phyloP scores from a whole-genome alignment of 2,888 invertebrate species.

The Osedax fenrisi region DNA sequence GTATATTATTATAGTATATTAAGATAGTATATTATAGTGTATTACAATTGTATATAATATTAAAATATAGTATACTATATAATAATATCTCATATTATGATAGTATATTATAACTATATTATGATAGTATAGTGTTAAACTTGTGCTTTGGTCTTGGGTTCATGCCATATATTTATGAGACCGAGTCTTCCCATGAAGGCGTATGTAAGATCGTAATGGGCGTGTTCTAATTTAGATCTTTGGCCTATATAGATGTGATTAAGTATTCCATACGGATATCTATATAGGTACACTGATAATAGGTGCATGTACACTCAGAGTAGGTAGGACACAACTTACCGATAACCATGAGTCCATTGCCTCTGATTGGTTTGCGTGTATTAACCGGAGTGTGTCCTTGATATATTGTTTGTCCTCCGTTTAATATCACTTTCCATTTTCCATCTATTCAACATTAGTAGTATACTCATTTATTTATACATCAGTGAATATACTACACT shows the following conservation, averaged over 20 bases:
- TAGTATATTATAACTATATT: too few species aligned
- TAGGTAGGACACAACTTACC: constrained; percentile 39
- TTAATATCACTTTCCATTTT: neutral
- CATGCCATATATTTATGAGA: constrained; percentile 49
- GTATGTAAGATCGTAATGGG: constrained; percentile 37
- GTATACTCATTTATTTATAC: neutral
- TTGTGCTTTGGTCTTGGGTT: constrained; percentile 38
- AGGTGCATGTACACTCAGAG: too few species aligned
- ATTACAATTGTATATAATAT: too few species aligned
- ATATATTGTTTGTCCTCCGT: neutral
- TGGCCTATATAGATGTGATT: neutral
- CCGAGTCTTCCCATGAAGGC: constrained; percentile 47
- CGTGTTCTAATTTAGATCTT: neutral
- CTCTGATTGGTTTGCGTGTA: constrained; percentile 36
- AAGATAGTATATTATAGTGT: too few species aligned
- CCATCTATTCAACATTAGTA: too few species aligned
- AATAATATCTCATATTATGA: too few species aligned
- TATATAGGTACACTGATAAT: neutral
- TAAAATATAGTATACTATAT: too few species aligned
- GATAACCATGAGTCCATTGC: constrained; percentile 46
- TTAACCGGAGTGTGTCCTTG: too few species aligned
- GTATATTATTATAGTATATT: too few species aligned
- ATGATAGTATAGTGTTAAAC: too few species aligned
- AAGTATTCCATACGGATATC: neutral
- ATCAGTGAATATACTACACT: neutral